Percentiles rank a stretch among this genome's conserved stretches.
These are phyloP conservation scores for Heliconius eleuchia DNA, from an alignment of 1,140 invertebrate genomes.

Conservation along the genomic window DNA sequence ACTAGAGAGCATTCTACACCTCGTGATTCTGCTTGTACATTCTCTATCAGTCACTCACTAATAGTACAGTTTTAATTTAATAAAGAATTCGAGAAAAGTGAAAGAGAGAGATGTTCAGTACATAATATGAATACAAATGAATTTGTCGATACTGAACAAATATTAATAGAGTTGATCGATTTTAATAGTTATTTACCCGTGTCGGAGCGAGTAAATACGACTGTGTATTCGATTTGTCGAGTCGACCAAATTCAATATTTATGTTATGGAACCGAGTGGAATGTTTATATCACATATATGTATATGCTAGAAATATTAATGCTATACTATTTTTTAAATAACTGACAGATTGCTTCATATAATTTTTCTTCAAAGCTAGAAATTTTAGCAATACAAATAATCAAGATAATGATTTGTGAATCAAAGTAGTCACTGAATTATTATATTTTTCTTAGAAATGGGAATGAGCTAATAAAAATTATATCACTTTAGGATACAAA, in stretches of 20 bases:
- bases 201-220: slow-evolving; percentile 44
- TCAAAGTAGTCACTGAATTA: neutral
- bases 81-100: too few relatives aligned
- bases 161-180: slow-evolving; percentile 50
- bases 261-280: slow-evolving; percentile 27
- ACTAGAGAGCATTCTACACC: too few relatives aligned
- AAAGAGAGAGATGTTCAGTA: neutral
- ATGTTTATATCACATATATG: slow-evolving; percentile 17
- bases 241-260: slow-evolving; percentile 40
- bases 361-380: neutral
- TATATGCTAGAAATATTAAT: neutral
- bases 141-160: slow-evolving; percentile 36
- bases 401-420: neutral
- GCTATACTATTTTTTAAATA: neutral
- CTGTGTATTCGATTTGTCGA: slow-evolving; percentile 46
- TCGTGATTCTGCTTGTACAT: too few relatives aligned
- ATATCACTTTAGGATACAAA: neutral
- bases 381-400: neutral
- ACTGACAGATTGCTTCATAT: neutral
- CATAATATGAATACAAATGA: neutral
- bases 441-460: neutral
- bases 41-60: too few relatives aligned
- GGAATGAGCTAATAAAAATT: neutral
- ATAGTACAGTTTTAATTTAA: too few relatives aligned
- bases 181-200: slow-evolving; percentile 45